Evolutionary conservation across 2,113 vertebrate genomes (phyloP), one percentile per base, ranked within the genome.

Genomic region (Asarcornis scutulata): DNA sequence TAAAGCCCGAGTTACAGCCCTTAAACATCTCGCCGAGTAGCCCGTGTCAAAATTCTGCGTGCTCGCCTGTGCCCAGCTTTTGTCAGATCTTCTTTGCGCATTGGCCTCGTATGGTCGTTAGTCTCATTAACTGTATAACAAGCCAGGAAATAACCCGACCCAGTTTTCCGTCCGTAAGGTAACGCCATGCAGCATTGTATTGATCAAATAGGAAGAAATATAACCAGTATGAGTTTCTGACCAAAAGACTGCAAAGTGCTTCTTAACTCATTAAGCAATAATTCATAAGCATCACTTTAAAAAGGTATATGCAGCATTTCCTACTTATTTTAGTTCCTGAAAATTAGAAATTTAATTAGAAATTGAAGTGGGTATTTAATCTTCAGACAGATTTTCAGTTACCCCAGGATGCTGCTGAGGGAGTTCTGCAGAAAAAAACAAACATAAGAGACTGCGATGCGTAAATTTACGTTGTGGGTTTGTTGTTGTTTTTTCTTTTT

Each of bases 241-340:
- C 72, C 17, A 74, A 74, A 68, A 13, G 66, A 2, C 8, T 78
- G 3, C 40, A 36, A 86, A 77, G 56, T 56, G 32, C 32, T 85
- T 63, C 59, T 82, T 40, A 80, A 89, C 71, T 86, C 46, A 27
- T 81, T 62, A 89, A 80, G 69, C 52, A 88, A 26, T 83, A 83
- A 82, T 89, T 89, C 55, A 42, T 81, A 72, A 68, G 32, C 23
- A 8, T 64, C 5, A 48, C 83, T 73, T 80, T 14, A 52, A 52
- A 52, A 40, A 18, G 21, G 3, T 94, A 18, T 63, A 50, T 25
- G 48, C 14, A 89, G 36, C 20, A 42, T 90, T 95, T 97, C 95
- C 76, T 86, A 67, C 87, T 84, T 59, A 68, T 75, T 90, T 86
- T 71, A 71, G 48, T 91, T 96, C 73, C 83, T 94, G 85, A 86